Percentiles rank a stretch among this genome's conserved stretches.
These are phyloP conservation scores for Nannoperca obscura DNA, from an alignment of 2,797 vertebrate species.

Conservation along the genomic window DNA sequence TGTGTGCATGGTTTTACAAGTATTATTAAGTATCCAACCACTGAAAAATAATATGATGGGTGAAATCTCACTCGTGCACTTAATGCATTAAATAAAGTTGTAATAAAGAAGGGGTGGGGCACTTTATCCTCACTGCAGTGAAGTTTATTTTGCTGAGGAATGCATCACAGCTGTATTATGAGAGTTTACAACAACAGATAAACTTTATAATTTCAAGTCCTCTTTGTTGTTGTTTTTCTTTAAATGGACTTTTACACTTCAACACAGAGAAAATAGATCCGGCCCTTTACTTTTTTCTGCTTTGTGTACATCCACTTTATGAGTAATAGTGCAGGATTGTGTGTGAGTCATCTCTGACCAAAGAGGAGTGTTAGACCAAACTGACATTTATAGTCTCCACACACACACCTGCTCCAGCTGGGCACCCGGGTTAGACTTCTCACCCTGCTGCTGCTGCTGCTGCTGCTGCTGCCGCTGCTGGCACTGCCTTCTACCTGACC, in stretches of 20 bases:
- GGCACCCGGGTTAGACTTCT: constrained; percentile 33
- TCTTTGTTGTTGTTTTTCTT: not conserved
- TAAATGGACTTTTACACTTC: not conserved
- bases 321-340: not conserved
- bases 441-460: constrained; percentile 30
- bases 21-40: constrained; percentile 32
- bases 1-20: constrained; percentile 22
- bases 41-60: constrained; percentile 15
- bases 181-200: not conserved
- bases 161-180: constrained; percentile 40
- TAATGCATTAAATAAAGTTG: constrained; percentile 33
- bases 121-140: constrained; percentile 16
- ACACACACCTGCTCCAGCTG: constrained; percentile 60
- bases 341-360: constrained; percentile 28
- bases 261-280: not conserved
- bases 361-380: constrained; percentile 26
- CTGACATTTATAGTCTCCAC: constrained; percentile 35
- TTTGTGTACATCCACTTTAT: not conserved
- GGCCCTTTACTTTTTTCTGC: not conserved
- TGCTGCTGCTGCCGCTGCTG: constrained; percentile 34
- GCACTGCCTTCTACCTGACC: constrained; percentile 41
- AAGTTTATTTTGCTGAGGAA: constrained; percentile 39
- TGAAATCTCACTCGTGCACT: not conserved
- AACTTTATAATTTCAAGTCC: not conserved
- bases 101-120: constrained; percentile 44